These are phyloP conservation scores for Catharus fuscescens DNA, from an alignment of 2,113 vertebrate genomes.

Conservation along the genomic window DNA sequence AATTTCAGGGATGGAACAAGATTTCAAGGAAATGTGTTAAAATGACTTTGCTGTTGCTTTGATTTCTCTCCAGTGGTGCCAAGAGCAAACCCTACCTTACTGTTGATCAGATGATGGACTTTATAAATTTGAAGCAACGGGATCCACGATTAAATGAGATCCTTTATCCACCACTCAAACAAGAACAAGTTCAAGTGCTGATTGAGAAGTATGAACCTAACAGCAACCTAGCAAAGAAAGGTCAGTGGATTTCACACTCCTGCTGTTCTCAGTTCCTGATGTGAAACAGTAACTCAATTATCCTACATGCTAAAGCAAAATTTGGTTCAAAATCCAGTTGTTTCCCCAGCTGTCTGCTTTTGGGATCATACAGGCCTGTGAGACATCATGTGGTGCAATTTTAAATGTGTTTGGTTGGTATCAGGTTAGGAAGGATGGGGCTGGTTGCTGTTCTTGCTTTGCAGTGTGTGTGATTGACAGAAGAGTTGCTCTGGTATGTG, in stretches of 20 bases:
- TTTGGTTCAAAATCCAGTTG: background rate
- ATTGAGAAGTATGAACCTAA: conserved; percentile 97
- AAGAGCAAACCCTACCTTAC: conserved; percentile 92
- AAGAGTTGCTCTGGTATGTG: background rate
- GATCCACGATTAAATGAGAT: conserved; percentile 97
- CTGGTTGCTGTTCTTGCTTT: background rate
- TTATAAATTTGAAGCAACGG: conserved; percentile 93
- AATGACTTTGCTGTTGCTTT: conserved; percentile 1
- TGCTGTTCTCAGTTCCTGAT: background rate
- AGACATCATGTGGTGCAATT: background rate
- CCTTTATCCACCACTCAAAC: conserved; percentile 94
- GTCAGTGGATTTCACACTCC: conserved; percentile 74
- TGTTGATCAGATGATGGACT: conserved; percentile 96
- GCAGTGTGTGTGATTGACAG: background rate
- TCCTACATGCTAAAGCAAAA: background rate
- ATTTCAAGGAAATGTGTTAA: background rate
- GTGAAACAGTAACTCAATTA: background rate
- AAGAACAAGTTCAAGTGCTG: conserved; percentile 93
- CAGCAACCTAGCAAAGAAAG: conserved; percentile 84
- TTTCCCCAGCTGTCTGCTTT: background rate
- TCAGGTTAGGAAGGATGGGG: background rate
- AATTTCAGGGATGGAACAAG: background rate
- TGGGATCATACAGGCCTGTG: background rate
- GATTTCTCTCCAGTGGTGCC: conserved; percentile 81
- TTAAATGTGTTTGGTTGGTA: background rate